Evolutionary conservation across 2,797 vertebrate species (phyloP).

Genomic region (Melanogrammus aeglefinus): DNA sequence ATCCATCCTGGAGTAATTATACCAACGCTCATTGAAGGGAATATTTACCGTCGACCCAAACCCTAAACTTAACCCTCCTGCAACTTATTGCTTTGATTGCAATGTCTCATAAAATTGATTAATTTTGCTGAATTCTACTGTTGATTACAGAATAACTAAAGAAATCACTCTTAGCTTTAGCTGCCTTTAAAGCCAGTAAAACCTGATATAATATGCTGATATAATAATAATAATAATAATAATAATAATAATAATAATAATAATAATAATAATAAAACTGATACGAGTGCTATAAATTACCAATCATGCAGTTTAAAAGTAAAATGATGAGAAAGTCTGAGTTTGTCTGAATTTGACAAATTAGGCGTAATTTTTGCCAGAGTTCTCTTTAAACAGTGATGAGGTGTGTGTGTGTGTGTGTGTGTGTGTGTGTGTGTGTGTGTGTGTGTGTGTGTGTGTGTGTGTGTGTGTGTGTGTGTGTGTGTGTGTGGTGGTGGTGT

Average conservation of each 20-base stretch:
- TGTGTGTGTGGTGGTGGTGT: slow-evolving; percentile 12
- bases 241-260: too few species aligned
- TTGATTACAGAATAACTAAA: background rate
- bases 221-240: background rate
- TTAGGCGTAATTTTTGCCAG: too few species aligned
- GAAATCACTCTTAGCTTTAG: too few species aligned
- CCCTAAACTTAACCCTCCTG: background rate
- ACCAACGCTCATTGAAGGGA: too few species aligned
- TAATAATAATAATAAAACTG: too few species aligned
- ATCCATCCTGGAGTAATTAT: too few species aligned
- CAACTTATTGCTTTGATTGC: too few species aligned
- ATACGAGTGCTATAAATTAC: background rate
- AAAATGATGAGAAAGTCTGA: too few species aligned
- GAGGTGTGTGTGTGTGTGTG: background rate
- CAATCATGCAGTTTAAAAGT: too few species aligned
- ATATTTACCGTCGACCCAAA: background rate
- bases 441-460: slow-evolving; percentile 4
- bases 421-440: slow-evolving; percentile 22
- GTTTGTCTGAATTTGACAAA: too few species aligned
- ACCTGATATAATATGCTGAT: background rate
- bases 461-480: background rate
- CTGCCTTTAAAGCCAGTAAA: too few species aligned
- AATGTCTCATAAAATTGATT: background rate
- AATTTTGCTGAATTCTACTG: background rate
- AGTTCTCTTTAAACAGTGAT: background rate